Evolutionary conservation across 2,797 vertebrate species (phyloP), one percentile per base, ranked within the genome.

Genomic region (Spinus olivaceus): DNA sequence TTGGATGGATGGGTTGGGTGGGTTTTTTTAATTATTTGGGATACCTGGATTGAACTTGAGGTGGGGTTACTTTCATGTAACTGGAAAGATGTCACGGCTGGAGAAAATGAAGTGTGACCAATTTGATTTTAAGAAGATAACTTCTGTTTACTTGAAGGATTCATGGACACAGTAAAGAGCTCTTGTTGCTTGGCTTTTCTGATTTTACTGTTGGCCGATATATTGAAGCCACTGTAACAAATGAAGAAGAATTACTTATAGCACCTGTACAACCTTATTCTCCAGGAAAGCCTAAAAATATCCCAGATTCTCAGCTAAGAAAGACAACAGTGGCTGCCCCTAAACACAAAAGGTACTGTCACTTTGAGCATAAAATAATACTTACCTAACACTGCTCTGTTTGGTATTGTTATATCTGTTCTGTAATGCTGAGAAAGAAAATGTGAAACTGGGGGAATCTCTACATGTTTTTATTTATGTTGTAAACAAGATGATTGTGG

Each of bases 161-260:
- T 80, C 96, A 98, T 47, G 99, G 99, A 44, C 97, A 96, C 71
- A 98, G 98, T 91, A 94, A 97, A 49, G 99, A 99, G 87, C 98
- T 99, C 30, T 97, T 99, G 14, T 94, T 99, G 88, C 98, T 99
- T 86, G 98, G 98, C 86, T 99, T 99, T 96, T 97, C 98, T 50
- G 97, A 97, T 51, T 99, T 99, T 96, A 97, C 98, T 96, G 98
- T 99, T 4, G 99, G 98, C 88, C 98, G 98, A 81, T 97, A 97
- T 93, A 94, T 99, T 63, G 98, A 99, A 94, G 98, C 98, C 78
- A 98, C 86, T 0, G 98, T 99, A 42, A 92, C 92, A 69, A 98
- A 97, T 57, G 89, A 97, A 8, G 98, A 99, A 82, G 99, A 99
- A 96, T 94, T 72, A 7, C 90, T 99, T 25, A 95, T 99, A 84